A percentile compares a stretch with the other conserved stretches of the same genome.
phyloP scores from a whole-genome alignment of 2,113 vertebrate genomes.

The Clarias gariepinus region DNA sequence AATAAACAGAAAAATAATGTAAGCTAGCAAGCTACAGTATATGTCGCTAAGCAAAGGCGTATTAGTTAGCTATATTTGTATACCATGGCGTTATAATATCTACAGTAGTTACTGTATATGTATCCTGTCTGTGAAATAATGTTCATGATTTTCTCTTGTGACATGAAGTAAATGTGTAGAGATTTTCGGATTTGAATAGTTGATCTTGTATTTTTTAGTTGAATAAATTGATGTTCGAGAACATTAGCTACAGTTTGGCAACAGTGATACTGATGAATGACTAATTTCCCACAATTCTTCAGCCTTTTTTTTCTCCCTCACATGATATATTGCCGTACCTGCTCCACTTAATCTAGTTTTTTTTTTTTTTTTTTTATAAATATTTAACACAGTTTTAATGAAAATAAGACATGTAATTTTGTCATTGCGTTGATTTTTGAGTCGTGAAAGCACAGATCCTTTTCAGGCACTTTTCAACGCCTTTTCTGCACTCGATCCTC shows the following conservation, averaged over 20 bases:
- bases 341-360: constrained; percentile 12
- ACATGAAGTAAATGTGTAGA: not conserved
- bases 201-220: not conserved
- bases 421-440: constrained; percentile 25
- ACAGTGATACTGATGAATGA: not conserved
- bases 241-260: not conserved
- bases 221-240: not conserved
- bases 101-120: not conserved
- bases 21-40: not conserved
- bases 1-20: not conserved
- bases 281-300: constrained; percentile 4
- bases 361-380: constrained; percentile 3
- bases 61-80: not conserved
- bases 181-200: not conserved
- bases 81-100: not conserved
- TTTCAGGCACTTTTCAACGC: not conserved
- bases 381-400: constrained; percentile 30
- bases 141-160: too few species aligned
- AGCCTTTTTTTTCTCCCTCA: not conserved
- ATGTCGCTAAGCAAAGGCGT: not conserved
- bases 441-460: not conserved
- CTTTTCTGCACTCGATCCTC: not conserved
- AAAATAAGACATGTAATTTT: constrained; percentile 17
- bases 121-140: not conserved
- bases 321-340: not conserved